Evolutionary conservation across 1,140 invertebrate species (phyloP).

Genomic region (Procambarus clarkii): DNA sequence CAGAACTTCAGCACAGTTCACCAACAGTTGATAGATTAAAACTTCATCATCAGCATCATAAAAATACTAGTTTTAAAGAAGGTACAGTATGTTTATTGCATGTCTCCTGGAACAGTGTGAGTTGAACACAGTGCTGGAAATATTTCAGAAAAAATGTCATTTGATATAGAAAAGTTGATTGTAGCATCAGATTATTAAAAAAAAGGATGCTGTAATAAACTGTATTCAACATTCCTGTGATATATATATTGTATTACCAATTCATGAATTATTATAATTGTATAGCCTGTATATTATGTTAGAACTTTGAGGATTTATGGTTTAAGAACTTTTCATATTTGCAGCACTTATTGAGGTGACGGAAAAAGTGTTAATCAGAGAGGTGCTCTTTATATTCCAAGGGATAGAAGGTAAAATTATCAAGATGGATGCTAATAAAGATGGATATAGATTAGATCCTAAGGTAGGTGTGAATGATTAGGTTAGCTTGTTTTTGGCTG

Average conservation of each 20-base stretch:
- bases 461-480: slow-evolving; percentile 75
- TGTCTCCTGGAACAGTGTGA: too few species aligned
- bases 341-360: slow-evolving; percentile 74
- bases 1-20: slow-evolving; percentile 27
- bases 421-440: slow-evolving; percentile 81
- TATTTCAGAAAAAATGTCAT: too few species aligned
- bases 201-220: too few species aligned
- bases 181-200: too few species aligned
- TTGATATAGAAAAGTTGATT: too few species aligned
- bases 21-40: slow-evolving; percentile 26
- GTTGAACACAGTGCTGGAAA: too few species aligned
- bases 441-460: slow-evolving; percentile 82
- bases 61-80: neutral
- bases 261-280: too few species aligned
- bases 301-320: neutral
- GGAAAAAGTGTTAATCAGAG: slow-evolving; percentile 81
- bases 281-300: neutral
- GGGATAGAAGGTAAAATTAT: slow-evolving; percentile 87
- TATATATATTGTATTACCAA: too few species aligned
- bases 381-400: slow-evolving; percentile 88
- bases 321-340: neutral
- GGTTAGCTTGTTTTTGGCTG: too few species aligned
- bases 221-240: too few species aligned
- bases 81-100: neutral
- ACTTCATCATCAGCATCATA: neutral